Evolutionary conservation across 1,140 invertebrate species (phyloP).

Genomic region (Thaumetopoea pityocampa): DNA sequence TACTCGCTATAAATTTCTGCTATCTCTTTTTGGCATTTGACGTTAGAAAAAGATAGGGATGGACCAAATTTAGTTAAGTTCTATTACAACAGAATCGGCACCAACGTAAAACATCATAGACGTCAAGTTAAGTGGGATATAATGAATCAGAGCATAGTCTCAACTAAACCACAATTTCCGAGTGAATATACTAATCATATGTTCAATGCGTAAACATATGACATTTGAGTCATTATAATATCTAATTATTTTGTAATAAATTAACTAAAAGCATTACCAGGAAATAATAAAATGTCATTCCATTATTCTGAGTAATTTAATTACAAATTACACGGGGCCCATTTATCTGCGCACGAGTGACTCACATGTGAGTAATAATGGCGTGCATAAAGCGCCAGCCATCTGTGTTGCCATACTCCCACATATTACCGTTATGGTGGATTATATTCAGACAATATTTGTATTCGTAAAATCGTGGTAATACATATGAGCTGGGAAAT

Average conservation of each 20-base stretch:
- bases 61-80: no score
- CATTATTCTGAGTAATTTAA: conserved; percentile 50
- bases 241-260: conserved; percentile 8
- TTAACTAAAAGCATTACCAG: conserved; percentile 34
- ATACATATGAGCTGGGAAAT: no score
- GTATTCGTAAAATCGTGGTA: no score
- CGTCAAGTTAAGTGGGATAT: no score
- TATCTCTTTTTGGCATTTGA: no score
- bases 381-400: conserved; percentile 23
- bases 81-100: no score
- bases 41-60: no score
- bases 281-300: conserved; percentile 47
- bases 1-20: no score
- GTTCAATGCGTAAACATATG: conserved; percentile 3
- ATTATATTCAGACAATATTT: no score
- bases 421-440: conserved; percentile 10
- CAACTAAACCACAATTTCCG: neutral
- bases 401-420: conserved; percentile 8
- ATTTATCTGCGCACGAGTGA: conserved; percentile 44
- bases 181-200: neutral
- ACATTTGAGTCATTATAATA: conserved; percentile 1
- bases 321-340: conserved; percentile 41
- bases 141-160: neutral
- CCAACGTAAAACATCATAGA: no score
- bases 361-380: conserved; percentile 52